phyloP scores from a whole-genome alignment of 2,113 vertebrate genomes.

The Prinia subflava region DNA sequence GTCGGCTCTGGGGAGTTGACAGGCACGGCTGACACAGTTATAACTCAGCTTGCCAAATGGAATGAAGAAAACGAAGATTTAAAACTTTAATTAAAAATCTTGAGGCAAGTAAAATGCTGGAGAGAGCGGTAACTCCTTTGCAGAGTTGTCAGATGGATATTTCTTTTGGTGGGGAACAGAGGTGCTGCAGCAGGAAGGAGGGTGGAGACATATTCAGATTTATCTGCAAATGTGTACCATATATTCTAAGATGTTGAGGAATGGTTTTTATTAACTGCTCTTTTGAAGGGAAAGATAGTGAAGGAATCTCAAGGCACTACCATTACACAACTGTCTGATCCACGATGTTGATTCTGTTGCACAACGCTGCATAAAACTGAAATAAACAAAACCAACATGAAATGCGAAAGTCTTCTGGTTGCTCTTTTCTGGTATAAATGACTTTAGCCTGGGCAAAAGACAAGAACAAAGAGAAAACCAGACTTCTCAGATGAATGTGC shows the following conservation, averaged over 20 bases:
- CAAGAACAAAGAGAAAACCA: neutral
- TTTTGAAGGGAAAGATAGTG: neutral
- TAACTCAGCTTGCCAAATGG: constrained; percentile 26
- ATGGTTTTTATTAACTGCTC: constrained; percentile 25
- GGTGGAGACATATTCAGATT: neutral
- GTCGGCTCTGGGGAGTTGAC: constrained; percentile 11
- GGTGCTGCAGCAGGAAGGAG: neutral
- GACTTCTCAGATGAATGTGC: neutral
- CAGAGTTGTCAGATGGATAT: constrained; percentile 23
- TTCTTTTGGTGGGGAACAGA: neutral
- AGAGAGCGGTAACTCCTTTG: constrained; percentile 14
- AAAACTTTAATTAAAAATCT: constrained; percentile 52
- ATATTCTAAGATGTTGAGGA: constrained; percentile 9
- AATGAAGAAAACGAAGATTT: constrained; percentile 12
- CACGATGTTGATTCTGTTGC: neutral
- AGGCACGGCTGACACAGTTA: constrained; percentile 4
- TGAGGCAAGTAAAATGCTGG: neutral
- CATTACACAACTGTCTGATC: constrained; percentile 1
- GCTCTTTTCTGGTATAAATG: neutral
- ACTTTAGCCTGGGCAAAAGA: neutral
- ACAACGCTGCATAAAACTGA: neutral
- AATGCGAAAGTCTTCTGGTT: neutral
- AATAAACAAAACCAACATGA: neutral
- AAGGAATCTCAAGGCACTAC: constrained; percentile 24
- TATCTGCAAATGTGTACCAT: neutral